Evolutionary conservation across 2,888 invertebrate genomes (phyloP).

Genomic region (Hymenopus coronatus): DNA sequence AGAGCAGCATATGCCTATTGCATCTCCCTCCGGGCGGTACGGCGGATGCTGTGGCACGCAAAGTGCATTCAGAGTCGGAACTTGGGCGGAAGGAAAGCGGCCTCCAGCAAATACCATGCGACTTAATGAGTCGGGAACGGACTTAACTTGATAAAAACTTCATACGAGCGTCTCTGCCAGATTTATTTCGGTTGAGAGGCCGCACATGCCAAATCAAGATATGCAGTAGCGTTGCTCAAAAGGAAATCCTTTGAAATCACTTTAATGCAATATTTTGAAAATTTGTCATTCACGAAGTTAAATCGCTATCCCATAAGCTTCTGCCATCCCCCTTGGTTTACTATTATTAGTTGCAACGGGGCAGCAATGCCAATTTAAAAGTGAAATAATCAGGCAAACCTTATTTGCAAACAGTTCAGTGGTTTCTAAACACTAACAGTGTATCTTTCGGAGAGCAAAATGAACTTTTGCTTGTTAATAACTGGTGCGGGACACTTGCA

Average conservation of each 20-base stretch:
- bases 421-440: no score
- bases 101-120: neutral
- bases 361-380: no score
- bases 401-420: no score
- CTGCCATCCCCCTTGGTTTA: no score
- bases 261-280: neutral
- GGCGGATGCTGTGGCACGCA: neutral
- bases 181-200: neutral
- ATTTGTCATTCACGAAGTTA: neutral
- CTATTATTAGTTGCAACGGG: no score
- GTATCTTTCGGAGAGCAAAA: no score
- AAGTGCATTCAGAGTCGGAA: neutral
- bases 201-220: no score
- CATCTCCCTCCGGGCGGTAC: neutral
- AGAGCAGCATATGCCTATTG: neutral
- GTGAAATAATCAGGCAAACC: no score
- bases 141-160: neutral
- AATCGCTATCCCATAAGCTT: neutral
- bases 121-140: neutral
- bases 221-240: no score
- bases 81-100: neutral
- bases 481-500: no score
- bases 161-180: neutral
- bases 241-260: no score
- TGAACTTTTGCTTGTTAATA: no score